Base-by-base conservation (phyloP, 2,797 vertebrate species). In the Urocyon cinereoargenteus region DNA sequence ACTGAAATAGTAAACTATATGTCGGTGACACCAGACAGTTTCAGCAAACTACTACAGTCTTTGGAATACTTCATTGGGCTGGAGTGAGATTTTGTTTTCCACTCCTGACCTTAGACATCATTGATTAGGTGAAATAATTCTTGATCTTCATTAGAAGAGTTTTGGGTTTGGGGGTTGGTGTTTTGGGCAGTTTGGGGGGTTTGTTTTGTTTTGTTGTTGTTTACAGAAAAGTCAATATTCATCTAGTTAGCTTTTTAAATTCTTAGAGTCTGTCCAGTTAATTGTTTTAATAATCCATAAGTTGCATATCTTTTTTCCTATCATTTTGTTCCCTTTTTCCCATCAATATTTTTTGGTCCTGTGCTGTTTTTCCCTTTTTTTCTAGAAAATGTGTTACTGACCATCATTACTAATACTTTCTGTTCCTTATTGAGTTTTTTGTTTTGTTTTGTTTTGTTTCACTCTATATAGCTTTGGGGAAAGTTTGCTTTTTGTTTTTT, bases 111-210 rank as follows among this genome's bases (percentile, higher is more conserved):
- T 93, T 21, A 57, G 28, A 85, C 16, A 36, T 49, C 14, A 84
- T 90, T 91, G 85, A 14, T 90, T 40, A 82, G 10, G 12, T 62
- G 57, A 84, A 84, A 82, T 89, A 88, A 79, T 86, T 79, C 24
- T 84, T 79, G 14, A 53, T 31, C 45, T 49, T 79, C 15, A 61
- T 36, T 31, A 75, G 49, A 73, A 85, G 55, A 77, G 3, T 81
- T 49, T 59, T 75, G 89, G 82, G n/a, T 49, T 85, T 6, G 40
- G 40, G 7, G 40, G 40, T 40, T 40, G 40, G 40, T 40, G 40
- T 40, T 40, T 40, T 40, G 40, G 40, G 40, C 40, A 6, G 40
- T 40, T 40, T 40, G 40, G 40, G 40, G 40, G 40, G 40, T 40
- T 18, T 57, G 55, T 57, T n/a, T 68, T 34, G 18, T 68, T 68